These are phyloP conservation scores for Cataglyphis rosenhaueri DNA, from an alignment of 2,888 invertebrate genomes.

Conservation along the genomic window DNA sequence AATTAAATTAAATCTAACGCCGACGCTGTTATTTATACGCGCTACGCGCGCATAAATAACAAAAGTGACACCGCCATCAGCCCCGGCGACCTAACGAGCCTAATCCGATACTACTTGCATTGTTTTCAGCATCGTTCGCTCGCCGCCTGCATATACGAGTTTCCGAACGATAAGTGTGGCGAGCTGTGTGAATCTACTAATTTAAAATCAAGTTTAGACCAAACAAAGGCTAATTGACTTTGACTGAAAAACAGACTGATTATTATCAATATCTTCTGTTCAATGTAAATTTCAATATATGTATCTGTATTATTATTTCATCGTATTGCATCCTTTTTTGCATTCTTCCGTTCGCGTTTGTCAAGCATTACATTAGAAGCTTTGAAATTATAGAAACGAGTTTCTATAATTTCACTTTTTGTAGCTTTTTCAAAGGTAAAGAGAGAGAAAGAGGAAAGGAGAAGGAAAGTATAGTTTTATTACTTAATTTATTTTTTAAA, in stretches of 20 bases:
- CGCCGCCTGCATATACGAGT: background rate
- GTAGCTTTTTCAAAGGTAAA: background rate
- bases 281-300: background rate
- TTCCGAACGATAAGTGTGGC: background rate
- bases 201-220: conserved; percentile 13
- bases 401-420: background rate
- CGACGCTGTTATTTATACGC: background rate
- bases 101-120: conserved; percentile 50
- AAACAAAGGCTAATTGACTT: conserved; percentile 33
- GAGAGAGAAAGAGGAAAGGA: background rate
- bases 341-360: background rate
- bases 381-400: background rate
- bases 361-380: background rate
- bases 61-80: conserved; percentile 49
- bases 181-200: background rate
- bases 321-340: background rate
- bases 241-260: background rate
- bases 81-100: conserved; percentile 30
- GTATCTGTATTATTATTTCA: background rate
- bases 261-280: background rate
- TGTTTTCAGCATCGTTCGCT: conserved; percentile 23
- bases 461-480: background rate
- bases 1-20: conserved; percentile 65
- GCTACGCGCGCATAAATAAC: conserved; percentile 66
- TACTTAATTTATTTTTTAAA: background rate